Evolutionary conservation across 2,797 vertebrate species (phyloP), one percentile per base, ranked within the genome.

Genomic region (Schizothorax lantsangensis): DNA sequence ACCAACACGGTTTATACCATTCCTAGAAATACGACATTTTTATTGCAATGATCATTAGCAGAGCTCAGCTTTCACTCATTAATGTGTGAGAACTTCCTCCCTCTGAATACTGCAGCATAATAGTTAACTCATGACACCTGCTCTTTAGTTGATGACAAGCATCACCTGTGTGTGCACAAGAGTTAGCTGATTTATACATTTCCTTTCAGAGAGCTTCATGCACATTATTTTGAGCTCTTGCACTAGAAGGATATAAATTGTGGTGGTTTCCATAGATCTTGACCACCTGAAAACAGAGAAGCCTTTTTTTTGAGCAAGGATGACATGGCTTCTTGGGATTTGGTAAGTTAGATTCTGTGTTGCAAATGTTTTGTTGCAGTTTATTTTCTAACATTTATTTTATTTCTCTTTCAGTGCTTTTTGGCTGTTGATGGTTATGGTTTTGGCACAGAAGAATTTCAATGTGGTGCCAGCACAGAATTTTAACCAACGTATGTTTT

Each of bases 401-500:
- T n/a, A 1, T 6, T 7, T 62, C 21, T 86, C 11, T 85, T 59
- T 0, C 36, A 96, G 96, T 64, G 71, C 92, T 2, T 82, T 91
- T 72, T 94, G 94, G 94, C 91, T 85, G 87, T 74, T 94, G 84
- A 21, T 93, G 88, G 88, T 91, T 26, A 87, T 87, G 12, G 8
- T 86, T 30, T 81, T 86, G 68, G 84, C 90, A 86, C 92, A 94
- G 86, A 89, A 90, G 23, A 74, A 54, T 79, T 45, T 75, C 6
- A 43, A 71, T 26, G 87, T 88, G n/a, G 5, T 88, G 14, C 64
- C 86, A 72, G 85, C 88, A 86, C 92, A 94, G 86, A 88, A 88
- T 30, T 88, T 47, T 1, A 91, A 90, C 77, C 91, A 93, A 90
- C 90, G 95, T 96, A 93, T 93, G 92, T 14, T 0, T 4, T 23